Base-by-base conservation (phyloP, 2,113 vertebrate species). In the Neotoma lepida region DNA sequence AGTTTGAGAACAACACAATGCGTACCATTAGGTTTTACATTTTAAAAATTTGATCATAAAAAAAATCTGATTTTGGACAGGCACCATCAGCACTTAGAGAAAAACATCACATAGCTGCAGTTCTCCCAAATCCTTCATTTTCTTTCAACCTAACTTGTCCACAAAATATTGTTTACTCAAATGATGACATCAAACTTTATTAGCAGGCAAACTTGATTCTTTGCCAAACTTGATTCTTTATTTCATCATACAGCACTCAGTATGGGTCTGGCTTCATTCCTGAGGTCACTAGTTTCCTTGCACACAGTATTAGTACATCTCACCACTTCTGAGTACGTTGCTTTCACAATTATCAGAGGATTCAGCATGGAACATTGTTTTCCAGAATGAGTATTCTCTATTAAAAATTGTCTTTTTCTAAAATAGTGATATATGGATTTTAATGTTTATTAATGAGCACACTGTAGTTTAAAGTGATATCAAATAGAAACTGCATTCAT, bases 81-180 rank as follows among this genome's bases (percentile, higher is more conserved):
- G 90, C 12, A 26, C 12, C 24, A 26, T 39, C 26, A 22, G 8
- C 0, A 1, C 33, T 68, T 44, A 73, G 8, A 76, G 56, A 90
- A 89, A 90, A 22, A 18, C n/a, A 1, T 90, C 41, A 49, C 0
- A 56, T 4, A 84, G 1, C 18, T 74, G 17, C 6, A 41, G 17
- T 30, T 89, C 77, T 73, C 54, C 12, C 24, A 66, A 86, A 68
- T 51, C 46, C 41, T 86, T 93, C 15, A 49, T 18, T 88, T 80
- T 66, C 51, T 88, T 94, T 93, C 28, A 56, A 35, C 58, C 30
- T 88, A 90, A 73, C 73, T 95, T 58, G 90, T 35, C n/a, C 14
- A 41, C 22, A 44, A 89, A 73, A 54, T 35, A 18, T 33, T 91
- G 28, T 71, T 51, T 95, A 39, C 74, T 74, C 49, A 78, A 56